Evolutionary conservation across 2,113 vertebrate genomes (phyloP), one percentile per base, ranked within the genome.

Genomic region (Rhizomys pruinosus): DNA sequence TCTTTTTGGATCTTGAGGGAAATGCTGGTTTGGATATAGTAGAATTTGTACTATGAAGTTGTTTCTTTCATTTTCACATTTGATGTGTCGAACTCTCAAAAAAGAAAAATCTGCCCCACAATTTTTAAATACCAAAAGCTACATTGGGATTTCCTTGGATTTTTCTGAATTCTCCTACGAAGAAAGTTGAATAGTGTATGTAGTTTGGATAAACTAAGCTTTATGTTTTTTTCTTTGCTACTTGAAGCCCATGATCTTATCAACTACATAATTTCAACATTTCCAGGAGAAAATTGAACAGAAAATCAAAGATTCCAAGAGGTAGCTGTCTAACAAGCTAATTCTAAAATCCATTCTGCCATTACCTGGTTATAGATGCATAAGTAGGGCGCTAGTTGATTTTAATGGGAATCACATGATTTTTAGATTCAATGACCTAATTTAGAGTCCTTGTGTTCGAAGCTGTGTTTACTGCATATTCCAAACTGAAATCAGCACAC

Each of bases 21-120:
- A 98, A 97, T 91, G 91, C 74, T 96, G 93, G 74, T 95, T 97
- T 96, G 92, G 55, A 52, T 96, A 64, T 78, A 94, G 87, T 96
- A 95, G 92, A 96, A 92, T 68, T 95, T 90, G n/a, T n/a, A 59
- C 23, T 87, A 93, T 59, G 84, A 57, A 61, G 59, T 81, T 96
- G 42, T 97, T 97, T 97, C 72, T 68, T 59, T 92, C 59, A 76
- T 92, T 95, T 97, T 95, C 87, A 27, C 69, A 71, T 42, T 93
- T 42, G 23, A 71, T 74, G 29, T 37, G 47, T 78, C 42, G 59
- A 66, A 91, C 79, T 68, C 61, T 81, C 81, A 47, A 32, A 63
- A 63, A 61, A 42, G 22, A 63, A 90, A 94, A 92, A 91, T 66
- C 72, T 69, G 13, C 34, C 84, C 5, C 29, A 6, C 22, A 23